Percentiles rank a stretch among this genome's conserved stretches.
Evolutionary conservation across 2,797 vertebrate species (phyloP).

Genomic region (Ataeniobius toweri): DNA sequence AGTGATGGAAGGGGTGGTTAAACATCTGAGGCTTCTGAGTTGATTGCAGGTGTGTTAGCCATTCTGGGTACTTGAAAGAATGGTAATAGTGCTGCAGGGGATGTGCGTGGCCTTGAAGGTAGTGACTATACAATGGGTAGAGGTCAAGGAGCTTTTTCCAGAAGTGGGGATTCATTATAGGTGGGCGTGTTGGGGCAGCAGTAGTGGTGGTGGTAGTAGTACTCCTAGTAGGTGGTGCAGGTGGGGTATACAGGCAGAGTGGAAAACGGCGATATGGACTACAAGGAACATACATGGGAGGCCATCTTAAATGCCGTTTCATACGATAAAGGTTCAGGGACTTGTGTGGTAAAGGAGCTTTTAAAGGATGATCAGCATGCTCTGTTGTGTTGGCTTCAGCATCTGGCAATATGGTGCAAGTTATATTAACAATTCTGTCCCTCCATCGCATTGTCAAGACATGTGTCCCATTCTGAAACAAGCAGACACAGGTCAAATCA

Average conservation of each 20-base stretch:
- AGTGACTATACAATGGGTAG: neutral
- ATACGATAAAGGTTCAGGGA: neutral
- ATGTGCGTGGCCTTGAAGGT: neutral
- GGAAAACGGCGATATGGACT: neutral
- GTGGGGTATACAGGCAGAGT: too few relatives aligned
- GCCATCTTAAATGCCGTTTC: neutral
- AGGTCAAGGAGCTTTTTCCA: neutral
- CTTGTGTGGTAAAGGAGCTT: neutral
- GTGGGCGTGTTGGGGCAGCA: too few relatives aligned
- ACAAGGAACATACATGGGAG: neutral
- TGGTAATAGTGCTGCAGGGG: neutral
- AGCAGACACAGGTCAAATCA: neutral
- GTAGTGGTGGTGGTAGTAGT: neutral
- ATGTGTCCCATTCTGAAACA: constrained; percentile 55
- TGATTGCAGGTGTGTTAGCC: neutral
- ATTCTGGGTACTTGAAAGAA: neutral
- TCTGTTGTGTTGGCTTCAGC: neutral
- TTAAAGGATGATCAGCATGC: neutral
- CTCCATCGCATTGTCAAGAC: constrained; percentile 55
- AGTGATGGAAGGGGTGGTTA: neutral
- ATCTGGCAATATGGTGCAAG: constrained; percentile 32
- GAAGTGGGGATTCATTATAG: neutral
- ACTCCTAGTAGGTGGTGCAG: neutral
- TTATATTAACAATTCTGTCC: constrained; percentile 38
- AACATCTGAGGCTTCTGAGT: neutral